These are phyloP conservation scores for Stegophylla sp. DNA, from an alignment of 2,888 invertebrate genomes.

Conservation along the genomic window DNA sequence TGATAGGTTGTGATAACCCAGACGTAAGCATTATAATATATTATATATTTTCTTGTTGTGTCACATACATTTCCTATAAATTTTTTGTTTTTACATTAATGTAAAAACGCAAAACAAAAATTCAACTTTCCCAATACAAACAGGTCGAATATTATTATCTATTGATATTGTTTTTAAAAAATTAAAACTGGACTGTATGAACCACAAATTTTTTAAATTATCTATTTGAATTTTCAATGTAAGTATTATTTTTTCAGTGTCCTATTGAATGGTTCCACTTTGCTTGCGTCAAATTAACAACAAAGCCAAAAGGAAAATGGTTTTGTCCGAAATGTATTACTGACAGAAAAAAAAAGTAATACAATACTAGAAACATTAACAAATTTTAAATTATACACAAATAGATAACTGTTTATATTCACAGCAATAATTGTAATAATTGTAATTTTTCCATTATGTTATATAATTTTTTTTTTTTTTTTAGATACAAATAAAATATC, in stretches of 20 bases:
- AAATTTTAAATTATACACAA: background rate
- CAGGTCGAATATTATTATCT: too few relatives aligned
- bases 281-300: conserved; percentile 87
- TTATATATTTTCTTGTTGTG: background rate
- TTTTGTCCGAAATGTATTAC: conserved; percentile 91
- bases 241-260: conserved; percentile 62
- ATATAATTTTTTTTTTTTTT: background rate
- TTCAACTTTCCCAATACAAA: too few relatives aligned
- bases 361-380: background rate
- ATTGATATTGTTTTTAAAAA: too few relatives aligned
- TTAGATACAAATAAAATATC: too few relatives aligned
- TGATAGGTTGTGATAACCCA: conserved; percentile 95
- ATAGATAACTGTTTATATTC: too few relatives aligned
- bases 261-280: conserved; percentile 97
- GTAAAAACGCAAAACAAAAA: too few relatives aligned
- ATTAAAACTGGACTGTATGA: too few relatives aligned
- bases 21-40: conserved; percentile 70
- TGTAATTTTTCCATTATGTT: conserved; percentile 12
- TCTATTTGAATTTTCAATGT: background rate
- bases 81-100: too few relatives aligned
- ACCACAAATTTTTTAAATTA: conserved; percentile 30
- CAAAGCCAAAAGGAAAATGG: conserved; percentile 87
- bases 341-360: conserved; percentile 80
- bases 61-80: too few relatives aligned
- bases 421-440: conserved; percentile 12